Conservation (phyloP, 1,140 invertebrate species). For the Cotesia glomerata region DNA sequence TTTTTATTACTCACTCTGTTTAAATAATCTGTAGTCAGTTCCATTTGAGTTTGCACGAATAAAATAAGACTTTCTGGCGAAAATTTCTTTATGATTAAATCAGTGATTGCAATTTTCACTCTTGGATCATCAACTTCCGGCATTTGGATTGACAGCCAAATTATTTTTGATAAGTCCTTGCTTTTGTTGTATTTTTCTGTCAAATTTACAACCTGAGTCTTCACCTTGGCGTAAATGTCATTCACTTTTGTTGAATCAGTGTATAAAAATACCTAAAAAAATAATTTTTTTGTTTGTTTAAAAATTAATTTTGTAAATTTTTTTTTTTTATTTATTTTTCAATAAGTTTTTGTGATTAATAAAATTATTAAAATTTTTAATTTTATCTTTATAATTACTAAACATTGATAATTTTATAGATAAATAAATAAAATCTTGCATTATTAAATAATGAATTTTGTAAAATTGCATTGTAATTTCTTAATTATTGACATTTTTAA, state of each 20-base stretch:
- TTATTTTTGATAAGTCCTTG: slow-evolving; percentile 70
- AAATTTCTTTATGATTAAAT: slow-evolving; percentile 76
- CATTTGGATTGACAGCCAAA: slow-evolving; percentile 74
- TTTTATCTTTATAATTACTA: background rate
- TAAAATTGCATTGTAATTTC: no score
- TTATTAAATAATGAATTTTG: no score
- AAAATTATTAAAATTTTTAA: no score
- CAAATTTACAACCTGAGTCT: slow-evolving; percentile 67
- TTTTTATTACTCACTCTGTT: slow-evolving; percentile 70
- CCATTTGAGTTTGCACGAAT: slow-evolving; percentile 69
- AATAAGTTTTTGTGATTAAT: background rate
- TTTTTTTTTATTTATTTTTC: slow-evolving; percentile 22
- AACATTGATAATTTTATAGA: no score
- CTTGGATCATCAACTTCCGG: slow-evolving; percentile 57
- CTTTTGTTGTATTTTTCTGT: slow-evolving; percentile 71
- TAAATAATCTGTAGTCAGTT: slow-evolving; percentile 79
- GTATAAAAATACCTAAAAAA: slow-evolving; percentile 68
- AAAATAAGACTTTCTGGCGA: slow-evolving; percentile 73
- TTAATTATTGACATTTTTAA: no score
- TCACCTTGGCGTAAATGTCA: slow-evolving; percentile 72
- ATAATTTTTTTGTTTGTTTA: slow-evolving; percentile 32
- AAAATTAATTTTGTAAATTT: slow-evolving; percentile 6
- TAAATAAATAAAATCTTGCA: no score
- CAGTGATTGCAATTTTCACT: slow-evolving; percentile 73
- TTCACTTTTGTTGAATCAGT: slow-evolving; percentile 69